phyloP scores from a whole-genome alignment of 2,888 invertebrate species.

The Xestia c-nigrum region DNA sequence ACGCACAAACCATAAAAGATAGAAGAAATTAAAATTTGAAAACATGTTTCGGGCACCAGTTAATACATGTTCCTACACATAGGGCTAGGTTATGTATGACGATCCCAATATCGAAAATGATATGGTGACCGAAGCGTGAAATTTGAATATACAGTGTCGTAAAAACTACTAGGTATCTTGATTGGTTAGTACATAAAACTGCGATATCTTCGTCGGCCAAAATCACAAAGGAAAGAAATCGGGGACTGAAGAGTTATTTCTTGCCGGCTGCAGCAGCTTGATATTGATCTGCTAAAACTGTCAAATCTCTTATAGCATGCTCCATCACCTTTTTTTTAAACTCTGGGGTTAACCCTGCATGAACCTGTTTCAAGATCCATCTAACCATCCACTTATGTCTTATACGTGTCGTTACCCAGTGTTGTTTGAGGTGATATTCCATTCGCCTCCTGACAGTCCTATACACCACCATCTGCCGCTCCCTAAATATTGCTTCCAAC shows the following conservation, averaged over 20 bases:
- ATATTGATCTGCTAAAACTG: slow-evolving; percentile 90
- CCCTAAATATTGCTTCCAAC: slow-evolving; percentile 97
- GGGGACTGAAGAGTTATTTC: slow-evolving; percentile 7
- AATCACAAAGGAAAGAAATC: not conserved
- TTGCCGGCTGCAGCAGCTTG: slow-evolving; percentile 27
- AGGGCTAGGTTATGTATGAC: not conserved
- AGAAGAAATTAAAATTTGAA: slow-evolving; percentile 16
- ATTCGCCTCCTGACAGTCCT: slow-evolving; percentile 93
- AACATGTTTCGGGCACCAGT: slow-evolving; percentile 12
- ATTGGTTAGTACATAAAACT: slow-evolving; percentile 22
- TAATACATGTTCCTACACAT: not conserved
- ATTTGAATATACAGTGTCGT: slow-evolving; percentile 36
- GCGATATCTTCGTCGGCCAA: not conserved
- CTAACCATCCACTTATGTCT: slow-evolving; percentile 98
- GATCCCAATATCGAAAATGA: slow-evolving; percentile 19
- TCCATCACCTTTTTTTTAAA: slow-evolving; percentile 96
- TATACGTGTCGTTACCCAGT: slow-evolving; percentile 94
- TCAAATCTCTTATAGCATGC: slow-evolving; percentile 96
- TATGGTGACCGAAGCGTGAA: slow-evolving; percentile 31
- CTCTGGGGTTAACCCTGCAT: slow-evolving; percentile 94
- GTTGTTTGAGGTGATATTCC: slow-evolving; percentile 97
- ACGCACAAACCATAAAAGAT: slow-evolving; percentile 4
- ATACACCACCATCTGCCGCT: slow-evolving; percentile 89
- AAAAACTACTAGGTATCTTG: slow-evolving; percentile 28
- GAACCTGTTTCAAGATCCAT: slow-evolving; percentile 96